Evolutionary conservation across 2,888 invertebrate species (phyloP).

Genomic region (Phengaris arion): DNA sequence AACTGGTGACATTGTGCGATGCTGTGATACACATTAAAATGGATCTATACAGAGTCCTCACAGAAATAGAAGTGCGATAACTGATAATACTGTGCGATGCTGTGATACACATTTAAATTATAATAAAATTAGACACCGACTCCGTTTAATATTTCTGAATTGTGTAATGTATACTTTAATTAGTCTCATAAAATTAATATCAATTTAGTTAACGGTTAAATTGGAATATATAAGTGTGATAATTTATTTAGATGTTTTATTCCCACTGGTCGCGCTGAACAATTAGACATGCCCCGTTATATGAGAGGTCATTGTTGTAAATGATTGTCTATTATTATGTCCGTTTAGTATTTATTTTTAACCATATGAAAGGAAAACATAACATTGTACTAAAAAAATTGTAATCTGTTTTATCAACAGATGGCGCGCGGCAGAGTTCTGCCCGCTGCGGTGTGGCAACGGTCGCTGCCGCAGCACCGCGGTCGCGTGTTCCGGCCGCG

Average conservation of each 20-base stretch:
- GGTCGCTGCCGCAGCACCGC: slow-evolving; percentile 93
- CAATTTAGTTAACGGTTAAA: background rate
- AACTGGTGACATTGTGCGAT: no score
- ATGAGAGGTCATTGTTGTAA: slow-evolving; percentile 12
- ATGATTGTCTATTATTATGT: no score
- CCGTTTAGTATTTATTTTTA: no score
- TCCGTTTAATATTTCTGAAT: background rate
- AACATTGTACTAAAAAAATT: background rate
- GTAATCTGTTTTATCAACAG: slow-evolving; percentile 42
- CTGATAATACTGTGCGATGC: no score
- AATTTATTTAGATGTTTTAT: background rate
- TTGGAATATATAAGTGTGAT: background rate
- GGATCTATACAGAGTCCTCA: no score
- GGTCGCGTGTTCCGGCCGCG: slow-evolving; percentile 92
- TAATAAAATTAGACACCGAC: background rate
- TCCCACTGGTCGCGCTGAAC: background rate
- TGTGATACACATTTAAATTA: background rate
- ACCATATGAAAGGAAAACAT: background rate
- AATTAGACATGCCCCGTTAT: slow-evolving; percentile 12
- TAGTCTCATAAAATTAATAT: background rate
- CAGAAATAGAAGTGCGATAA: no score
- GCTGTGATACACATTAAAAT: no score
- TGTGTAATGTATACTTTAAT: background rate
- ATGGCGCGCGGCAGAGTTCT: slow-evolving; percentile 81
- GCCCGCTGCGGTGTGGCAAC: slow-evolving; percentile 92